These are phyloP conservation scores for Gadus chalcogrammus DNA, from an alignment of 2,113 vertebrate species.

Conservation along the genomic window DNA sequence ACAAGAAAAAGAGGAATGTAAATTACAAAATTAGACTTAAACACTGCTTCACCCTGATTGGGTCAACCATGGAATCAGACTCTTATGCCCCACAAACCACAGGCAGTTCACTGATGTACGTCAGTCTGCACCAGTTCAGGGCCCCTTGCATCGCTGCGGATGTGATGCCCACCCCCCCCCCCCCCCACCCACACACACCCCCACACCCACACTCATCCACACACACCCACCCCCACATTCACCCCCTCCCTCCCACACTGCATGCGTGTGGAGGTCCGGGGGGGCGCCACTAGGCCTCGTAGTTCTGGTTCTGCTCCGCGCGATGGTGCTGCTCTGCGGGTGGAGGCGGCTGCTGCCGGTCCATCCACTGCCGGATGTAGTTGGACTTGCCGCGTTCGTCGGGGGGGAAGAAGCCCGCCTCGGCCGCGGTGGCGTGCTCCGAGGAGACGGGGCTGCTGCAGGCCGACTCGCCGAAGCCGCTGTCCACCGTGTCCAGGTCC, in stretches of 20 bases:
- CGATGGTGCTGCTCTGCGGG: constrained; percentile 22
- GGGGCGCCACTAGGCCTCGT: not conserved
- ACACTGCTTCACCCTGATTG: no score
- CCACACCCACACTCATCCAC: no score
- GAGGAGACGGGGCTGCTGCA: constrained; percentile 81
- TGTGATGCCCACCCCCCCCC: no score
- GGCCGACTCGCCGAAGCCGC: constrained; percentile 85
- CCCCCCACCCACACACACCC: no score
- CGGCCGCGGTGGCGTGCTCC: constrained; percentile 63
- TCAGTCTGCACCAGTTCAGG: no score
- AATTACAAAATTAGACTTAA: no score
- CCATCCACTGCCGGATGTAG: constrained; percentile 91
- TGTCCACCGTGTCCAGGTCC: constrained; percentile 93
- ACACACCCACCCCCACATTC: not conserved
- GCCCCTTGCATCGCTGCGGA: no score
- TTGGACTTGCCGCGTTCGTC: constrained; percentile 72
- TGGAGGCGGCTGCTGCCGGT: constrained; percentile 34
- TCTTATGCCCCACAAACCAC: no score
- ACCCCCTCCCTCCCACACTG: not conserved
- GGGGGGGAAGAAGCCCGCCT: constrained; percentile 34
- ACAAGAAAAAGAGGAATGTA: no score
- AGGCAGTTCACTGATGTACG: no score
- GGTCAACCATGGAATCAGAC: no score
- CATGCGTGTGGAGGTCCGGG: not conserved
- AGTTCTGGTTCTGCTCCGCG: not conserved